Percentiles rank a stretch among this genome's conserved stretches.
Conservation (phyloP, 2,113 vertebrate species). For the Australoheros scitulus region DNA sequence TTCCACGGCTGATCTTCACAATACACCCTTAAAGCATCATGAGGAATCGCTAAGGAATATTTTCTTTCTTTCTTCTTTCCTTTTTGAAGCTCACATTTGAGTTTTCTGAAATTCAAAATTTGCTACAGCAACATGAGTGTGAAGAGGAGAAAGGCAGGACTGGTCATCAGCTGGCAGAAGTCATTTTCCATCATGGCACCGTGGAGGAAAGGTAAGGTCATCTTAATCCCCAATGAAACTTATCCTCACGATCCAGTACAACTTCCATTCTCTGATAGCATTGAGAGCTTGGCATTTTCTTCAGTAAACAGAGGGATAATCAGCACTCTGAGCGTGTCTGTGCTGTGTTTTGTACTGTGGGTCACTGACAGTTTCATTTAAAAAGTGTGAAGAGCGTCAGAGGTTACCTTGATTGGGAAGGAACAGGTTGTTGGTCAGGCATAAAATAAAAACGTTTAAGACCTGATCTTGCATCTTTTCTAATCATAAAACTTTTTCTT, state of each 20-base stretch:
- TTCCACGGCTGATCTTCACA: background rate
- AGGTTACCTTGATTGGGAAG: background rate
- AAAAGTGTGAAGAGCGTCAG: background rate
- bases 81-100: background rate
- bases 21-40: background rate
- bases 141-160: constrained; percentile 68
- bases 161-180: constrained; percentile 83
- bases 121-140: constrained; percentile 67
- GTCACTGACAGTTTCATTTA: background rate
- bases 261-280: background rate
- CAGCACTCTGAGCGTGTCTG: background rate
- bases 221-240: background rate
- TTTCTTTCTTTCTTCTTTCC: background rate
- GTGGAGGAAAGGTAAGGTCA: constrained; percentile 83
- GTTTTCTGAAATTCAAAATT: constrained; percentile 7
- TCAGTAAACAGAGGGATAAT: background rate
- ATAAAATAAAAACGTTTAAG: background rate
- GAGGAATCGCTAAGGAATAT: constrained; percentile 31
- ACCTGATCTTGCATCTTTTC: background rate
- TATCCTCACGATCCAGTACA: background rate
- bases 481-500: background rate
- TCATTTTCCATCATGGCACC: constrained; percentile 79
- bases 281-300: too few species aligned
- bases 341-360: too few species aligned
- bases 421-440: background rate